Evolutionary conservation across 2,888 invertebrate genomes (phyloP).

Genomic region (Archaeoteleia sp.): DNA sequence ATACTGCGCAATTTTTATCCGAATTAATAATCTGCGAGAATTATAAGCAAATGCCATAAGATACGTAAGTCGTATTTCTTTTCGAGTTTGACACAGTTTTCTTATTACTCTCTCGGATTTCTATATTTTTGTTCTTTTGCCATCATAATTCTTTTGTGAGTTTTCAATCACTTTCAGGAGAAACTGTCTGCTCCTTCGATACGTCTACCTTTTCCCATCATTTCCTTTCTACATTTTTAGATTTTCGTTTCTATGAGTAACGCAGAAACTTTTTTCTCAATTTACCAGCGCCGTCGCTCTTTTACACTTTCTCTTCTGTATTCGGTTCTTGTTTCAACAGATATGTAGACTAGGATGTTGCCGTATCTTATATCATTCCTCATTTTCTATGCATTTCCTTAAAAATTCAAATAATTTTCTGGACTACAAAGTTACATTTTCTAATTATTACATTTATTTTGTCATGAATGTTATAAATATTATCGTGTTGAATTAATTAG

Average conservation of each 20-base stretch:
- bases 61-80: no score
- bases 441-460: no score
- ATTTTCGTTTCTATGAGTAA: constrained; percentile 24
- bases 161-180: constrained; percentile 20
- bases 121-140: background rate
- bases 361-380: constrained; percentile 27
- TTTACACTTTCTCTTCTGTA: constrained; percentile 31
- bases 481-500: no score
- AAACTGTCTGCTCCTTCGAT: constrained; percentile 10
- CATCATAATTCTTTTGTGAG: constrained; percentile 7
- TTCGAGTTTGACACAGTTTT: background rate
- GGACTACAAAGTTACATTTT: no score
- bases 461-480: no score
- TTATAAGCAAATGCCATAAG: no score
- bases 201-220: constrained; percentile 1
- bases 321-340: constrained; percentile 30
- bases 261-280: constrained; percentile 22
- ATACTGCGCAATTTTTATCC: constrained; percentile 37
- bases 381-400: constrained; percentile 31
- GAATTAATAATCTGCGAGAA: background rate
- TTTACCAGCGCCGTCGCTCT: constrained; percentile 33
- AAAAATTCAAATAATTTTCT: no score
- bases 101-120: constrained; percentile 6
- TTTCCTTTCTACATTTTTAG: constrained; percentile 17
- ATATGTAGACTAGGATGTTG: constrained; percentile 31